Evolutionary conservation across 2,797 vertebrate species (phyloP).

Genomic region (Acipenser ruthenus): DNA sequence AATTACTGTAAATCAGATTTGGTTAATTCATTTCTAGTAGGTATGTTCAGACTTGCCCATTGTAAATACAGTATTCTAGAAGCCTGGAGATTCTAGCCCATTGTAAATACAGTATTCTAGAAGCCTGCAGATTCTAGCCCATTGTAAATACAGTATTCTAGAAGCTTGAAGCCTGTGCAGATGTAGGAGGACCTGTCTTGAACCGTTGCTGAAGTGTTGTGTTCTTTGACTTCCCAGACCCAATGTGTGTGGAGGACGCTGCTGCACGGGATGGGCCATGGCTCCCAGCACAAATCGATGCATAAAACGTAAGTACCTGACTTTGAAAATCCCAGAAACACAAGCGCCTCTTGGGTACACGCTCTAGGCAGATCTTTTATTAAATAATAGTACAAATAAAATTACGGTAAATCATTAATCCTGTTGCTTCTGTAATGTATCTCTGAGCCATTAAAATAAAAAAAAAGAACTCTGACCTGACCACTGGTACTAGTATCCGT

Average conservation of each 20-base stretch:
- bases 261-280: conserved; percentile 86
- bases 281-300: conserved; percentile 81
- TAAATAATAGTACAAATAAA: too few relatives aligned
- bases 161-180: conserved; percentile 6
- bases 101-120: conserved; percentile 15
- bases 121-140: conserved; percentile 9
- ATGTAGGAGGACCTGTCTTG: neutral
- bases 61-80: conserved; percentile 22
- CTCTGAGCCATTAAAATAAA: neutral
- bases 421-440: too few relatives aligned
- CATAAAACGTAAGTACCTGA: conserved; percentile 82
- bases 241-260: conserved; percentile 88
- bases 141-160: conserved; percentile 24
- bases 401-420: too few relatives aligned
- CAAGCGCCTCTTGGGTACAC: too few relatives aligned
- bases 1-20: conserved; percentile 38
- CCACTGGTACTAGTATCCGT: neutral
- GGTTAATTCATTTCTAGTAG: conserved; percentile 41
- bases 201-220: conserved; percentile 19
- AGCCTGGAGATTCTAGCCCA: neutral
- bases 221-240: conserved; percentile 55
- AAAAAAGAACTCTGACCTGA: conserved; percentile 3
- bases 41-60: conserved; percentile 33
- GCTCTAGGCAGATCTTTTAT: too few relatives aligned
- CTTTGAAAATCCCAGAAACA: neutral